Evolutionary conservation across 2,888 invertebrate species (phyloP).

Genomic region (Ophion obscuratus): DNA sequence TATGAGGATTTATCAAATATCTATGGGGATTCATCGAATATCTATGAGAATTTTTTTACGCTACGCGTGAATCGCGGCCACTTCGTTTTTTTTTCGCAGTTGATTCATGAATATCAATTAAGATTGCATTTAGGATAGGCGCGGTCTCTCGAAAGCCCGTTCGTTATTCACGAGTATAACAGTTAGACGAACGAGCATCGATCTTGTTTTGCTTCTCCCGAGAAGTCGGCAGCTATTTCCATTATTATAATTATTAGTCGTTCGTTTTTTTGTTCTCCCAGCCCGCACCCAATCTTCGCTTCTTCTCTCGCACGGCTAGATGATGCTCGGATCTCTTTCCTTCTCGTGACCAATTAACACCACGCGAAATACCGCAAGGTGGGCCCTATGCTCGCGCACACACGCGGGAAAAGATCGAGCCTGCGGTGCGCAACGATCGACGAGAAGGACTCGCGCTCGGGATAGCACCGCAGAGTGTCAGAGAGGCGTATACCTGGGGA

Average conservation of each 20-base stretch:
- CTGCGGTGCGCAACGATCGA: constrained; percentile 21
- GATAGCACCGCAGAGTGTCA: constrained; percentile 19
- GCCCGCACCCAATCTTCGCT: constrained; percentile 24
- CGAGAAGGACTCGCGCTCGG: constrained; percentile 42
- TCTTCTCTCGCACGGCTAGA: constrained; percentile 9
- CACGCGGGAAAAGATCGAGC: constrained; percentile 31
- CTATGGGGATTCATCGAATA: too few species aligned
- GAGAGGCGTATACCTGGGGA: constrained; percentile 38
- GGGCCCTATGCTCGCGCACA: constrained; percentile 40
- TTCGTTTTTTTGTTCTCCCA: neutral
- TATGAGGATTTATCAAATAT: too few species aligned
- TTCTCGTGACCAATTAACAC: constrained; percentile 67
- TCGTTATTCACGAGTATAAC: constrained; percentile 12
- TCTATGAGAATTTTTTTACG: too few species aligned
- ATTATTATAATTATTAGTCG: constrained; percentile 2
- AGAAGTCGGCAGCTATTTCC: constrained; percentile 33
- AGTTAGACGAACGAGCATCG: constrained; percentile 23
- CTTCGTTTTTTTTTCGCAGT: neutral
- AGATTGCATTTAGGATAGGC: constrained; percentile 37
- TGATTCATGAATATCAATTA: constrained; percentile 5
- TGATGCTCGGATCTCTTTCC: constrained; percentile 1
- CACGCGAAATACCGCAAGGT: constrained; percentile 70
- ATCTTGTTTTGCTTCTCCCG: constrained; percentile 5
- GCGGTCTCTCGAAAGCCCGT: constrained; percentile 1
- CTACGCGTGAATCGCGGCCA: neutral